Evolutionary conservation across 2,797 vertebrate genomes (phyloP).

Genomic region (Onychomys torridus): DNA sequence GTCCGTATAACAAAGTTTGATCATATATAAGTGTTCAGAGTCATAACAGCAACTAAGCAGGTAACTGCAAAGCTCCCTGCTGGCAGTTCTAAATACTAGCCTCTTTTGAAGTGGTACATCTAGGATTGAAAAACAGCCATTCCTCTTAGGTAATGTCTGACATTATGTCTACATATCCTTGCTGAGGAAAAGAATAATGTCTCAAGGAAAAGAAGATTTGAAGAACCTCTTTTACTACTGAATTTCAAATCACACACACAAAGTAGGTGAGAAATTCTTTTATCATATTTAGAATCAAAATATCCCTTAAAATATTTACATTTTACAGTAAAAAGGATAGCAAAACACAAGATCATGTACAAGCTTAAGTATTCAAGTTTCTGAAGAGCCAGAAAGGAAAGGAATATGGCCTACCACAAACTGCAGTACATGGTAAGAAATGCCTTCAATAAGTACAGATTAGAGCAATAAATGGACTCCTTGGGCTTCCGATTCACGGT

Average conservation of each 20-base stretch:
- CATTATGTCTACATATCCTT: neutral
- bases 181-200: constrained; percentile 42
- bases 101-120: constrained; percentile 40
- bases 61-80: neutral
- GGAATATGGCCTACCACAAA: constrained; percentile 86
- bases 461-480: constrained; percentile 84
- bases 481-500: constrained; percentile 84
- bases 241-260: constrained; percentile 89
- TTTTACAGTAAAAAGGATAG: constrained; percentile 93
- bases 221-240: constrained; percentile 71
- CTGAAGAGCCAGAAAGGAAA: constrained; percentile 87
- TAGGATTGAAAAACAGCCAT: neutral
- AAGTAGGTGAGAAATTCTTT: constrained; percentile 90
- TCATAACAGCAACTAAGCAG: neutral
- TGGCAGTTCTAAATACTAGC: constrained; percentile 5
- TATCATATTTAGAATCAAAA: constrained; percentile 92
- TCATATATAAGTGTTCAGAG: constrained; percentile 58
- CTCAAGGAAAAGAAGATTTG: constrained; percentile 66
- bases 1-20: constrained; percentile 57
- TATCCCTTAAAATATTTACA: constrained; percentile 94
- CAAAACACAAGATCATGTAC: constrained; percentile 93
- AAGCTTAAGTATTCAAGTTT: constrained; percentile 92
- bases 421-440: constrained; percentile 84
- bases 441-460: constrained; percentile 84
- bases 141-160: neutral